Percentiles rank a stretch among this genome's conserved stretches.
Conservation (phyloP, 2,113 vertebrate species). For the Tetraodon nigroviridis region DNA sequence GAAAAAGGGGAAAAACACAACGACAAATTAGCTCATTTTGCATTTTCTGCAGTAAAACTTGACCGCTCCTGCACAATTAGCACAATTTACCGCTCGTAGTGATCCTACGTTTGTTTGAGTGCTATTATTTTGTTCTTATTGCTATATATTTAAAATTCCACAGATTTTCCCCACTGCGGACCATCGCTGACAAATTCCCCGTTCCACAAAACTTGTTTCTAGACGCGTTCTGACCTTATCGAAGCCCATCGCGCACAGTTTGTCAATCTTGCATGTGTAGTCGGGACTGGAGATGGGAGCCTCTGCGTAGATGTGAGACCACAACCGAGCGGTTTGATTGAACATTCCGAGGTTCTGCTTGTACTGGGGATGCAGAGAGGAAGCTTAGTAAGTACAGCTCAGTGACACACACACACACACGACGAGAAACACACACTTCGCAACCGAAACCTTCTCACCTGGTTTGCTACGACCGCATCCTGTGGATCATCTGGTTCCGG, state of each 20-base stretch:
- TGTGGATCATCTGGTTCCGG: conserved; percentile 97
- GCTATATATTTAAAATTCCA: too few relatives aligned
- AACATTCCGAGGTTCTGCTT: conserved; percentile 99
- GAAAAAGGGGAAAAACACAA: background rate
- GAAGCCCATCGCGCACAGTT: conserved; percentile 98
- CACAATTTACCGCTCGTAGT: too few relatives aligned
- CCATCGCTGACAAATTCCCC: background rate
- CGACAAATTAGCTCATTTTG: too few relatives aligned
- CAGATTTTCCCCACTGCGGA: background rate
- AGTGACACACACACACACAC: background rate
- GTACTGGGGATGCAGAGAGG: conserved; percentile 74
- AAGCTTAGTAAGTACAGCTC: background rate
- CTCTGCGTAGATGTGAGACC: conserved; percentile 94
- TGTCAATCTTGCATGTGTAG: conserved; percentile 98
- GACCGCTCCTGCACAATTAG: too few relatives aligned
- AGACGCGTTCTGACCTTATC: conserved; percentile 82
- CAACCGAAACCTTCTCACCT: conserved; percentile 82
- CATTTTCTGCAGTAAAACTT: too few relatives aligned
- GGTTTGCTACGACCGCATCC: conserved; percentile 97
- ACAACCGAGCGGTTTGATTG: conserved; percentile 96
- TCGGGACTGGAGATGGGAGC: conserved; percentile 94
- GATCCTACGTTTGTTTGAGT: too few relatives aligned
- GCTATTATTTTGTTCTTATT: too few relatives aligned
- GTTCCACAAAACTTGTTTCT: background rate
- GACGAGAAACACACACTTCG: conserved; percentile 1